Conservation (phyloP, 2,113 vertebrate species). For the Jaculus jaculus region DNA sequence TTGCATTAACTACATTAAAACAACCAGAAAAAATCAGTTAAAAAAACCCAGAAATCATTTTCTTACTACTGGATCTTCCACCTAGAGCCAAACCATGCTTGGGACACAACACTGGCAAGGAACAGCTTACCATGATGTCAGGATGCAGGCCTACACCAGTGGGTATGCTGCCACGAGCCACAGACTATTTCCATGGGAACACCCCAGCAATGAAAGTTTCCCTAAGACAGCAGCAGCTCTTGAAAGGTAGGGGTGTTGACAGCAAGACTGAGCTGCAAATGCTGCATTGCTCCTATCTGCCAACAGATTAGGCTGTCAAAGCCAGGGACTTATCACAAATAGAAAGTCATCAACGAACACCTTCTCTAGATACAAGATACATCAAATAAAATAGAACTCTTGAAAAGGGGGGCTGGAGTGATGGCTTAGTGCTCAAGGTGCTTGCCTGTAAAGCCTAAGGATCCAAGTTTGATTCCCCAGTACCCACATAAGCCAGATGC, state of each 20-base stretch:
- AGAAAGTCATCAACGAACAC: not conserved
- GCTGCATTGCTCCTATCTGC: slow-evolving; percentile 16
- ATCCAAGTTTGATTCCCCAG: too few species aligned
- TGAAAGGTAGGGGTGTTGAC: slow-evolving; percentile 64
- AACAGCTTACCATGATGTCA: not conserved
- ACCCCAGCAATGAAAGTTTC: slow-evolving; percentile 67
- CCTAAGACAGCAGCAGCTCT: slow-evolving; percentile 65
- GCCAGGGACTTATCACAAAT: not conserved
- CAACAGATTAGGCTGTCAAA: not conserved
- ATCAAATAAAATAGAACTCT: not conserved
- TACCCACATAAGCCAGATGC: too few species aligned
- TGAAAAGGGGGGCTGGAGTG: not conserved
- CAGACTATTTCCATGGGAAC: slow-evolving; percentile 79
- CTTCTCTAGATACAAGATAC: not conserved
- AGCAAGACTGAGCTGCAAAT: slow-evolving; percentile 56
- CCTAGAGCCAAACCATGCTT: slow-evolving; percentile 32
- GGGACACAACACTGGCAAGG: not conserved
- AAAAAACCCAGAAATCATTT: not conserved
- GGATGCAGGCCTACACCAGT: slow-evolving; percentile 4
- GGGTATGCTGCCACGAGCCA: slow-evolving; percentile 52
- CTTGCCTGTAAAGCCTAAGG: too few species aligned
- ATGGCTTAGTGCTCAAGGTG: too few species aligned
- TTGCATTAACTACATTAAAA: not conserved
- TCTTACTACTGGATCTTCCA: slow-evolving; percentile 39
- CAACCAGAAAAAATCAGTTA: not conserved